Evolutionary conservation across 2,888 invertebrate species (phyloP).

Genomic region (Eilema caniola): DNA sequence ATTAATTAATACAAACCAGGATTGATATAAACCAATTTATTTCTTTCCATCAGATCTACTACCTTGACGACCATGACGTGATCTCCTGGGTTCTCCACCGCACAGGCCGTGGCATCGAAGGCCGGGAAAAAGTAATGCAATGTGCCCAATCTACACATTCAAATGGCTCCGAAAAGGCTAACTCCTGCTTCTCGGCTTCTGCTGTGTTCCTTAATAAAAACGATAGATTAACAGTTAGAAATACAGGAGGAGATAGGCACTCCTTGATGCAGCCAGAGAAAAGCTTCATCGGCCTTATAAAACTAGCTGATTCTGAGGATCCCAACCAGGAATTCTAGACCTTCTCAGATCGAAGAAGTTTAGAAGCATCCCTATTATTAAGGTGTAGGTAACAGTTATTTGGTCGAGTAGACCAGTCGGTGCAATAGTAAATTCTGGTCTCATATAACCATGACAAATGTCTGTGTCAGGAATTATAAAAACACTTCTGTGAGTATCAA

Average conservation of each 20-base stretch:
- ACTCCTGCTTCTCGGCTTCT: conserved; percentile 92
- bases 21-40: background rate
- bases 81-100: conserved; percentile 92
- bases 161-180: conserved; percentile 86
- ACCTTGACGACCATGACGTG: conserved; percentile 91
- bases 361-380: conserved; percentile 17
- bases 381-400: conserved; percentile 21
- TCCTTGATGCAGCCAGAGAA: conserved; percentile 91
- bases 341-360: conserved; percentile 13
- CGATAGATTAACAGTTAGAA: conserved; percentile 90
- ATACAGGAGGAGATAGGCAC: conserved; percentile 89
- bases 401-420: conserved; percentile 22
- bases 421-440: conserved; percentile 33
- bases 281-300: conserved; percentile 94
- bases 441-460: conserved; percentile 28
- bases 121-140: conserved; percentile 89
- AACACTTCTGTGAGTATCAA: conserved; percentile 10
- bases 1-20: background rate
- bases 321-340: conserved; percentile 71
- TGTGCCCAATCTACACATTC: conserved; percentile 91
- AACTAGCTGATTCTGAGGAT: conserved; percentile 88
- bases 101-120: conserved; percentile 83
- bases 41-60: conserved; percentile 88
- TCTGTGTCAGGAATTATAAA: conserved; percentile 18
- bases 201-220: conserved; percentile 88